Evolutionary conservation across 2,797 vertebrate species (phyloP).

Genomic region (Morelia viridis): DNA sequence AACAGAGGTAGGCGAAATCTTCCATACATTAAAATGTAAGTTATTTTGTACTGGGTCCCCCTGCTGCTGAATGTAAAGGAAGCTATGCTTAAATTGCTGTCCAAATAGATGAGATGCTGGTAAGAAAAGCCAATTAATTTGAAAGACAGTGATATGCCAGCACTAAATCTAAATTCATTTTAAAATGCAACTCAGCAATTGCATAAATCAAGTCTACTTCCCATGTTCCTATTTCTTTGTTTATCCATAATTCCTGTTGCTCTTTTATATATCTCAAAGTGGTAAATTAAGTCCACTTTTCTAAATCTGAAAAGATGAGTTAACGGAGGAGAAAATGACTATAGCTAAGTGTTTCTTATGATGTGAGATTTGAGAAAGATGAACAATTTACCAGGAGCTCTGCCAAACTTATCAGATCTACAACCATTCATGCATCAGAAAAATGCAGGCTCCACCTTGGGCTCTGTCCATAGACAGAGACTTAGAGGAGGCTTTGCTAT

Average conservation of each 20-base stretch:
- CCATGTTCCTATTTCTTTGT: background rate
- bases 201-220: background rate
- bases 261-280: background rate
- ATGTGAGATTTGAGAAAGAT: background rate
- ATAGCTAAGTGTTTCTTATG: background rate
- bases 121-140: constrained; percentile 62
- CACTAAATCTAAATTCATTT: constrained; percentile 53
- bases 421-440: background rate
- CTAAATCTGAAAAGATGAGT: background rate
- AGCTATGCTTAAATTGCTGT: constrained; percentile 47
- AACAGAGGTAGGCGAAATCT: background rate
- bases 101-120: constrained; percentile 58
- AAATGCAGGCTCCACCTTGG: background rate
- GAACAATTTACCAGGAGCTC: background rate
- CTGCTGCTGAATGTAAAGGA: constrained; percentile 21
- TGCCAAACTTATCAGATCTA: background rate
- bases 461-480: background rate
- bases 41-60: background rate
- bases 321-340: background rate
- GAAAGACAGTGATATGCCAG: constrained; percentile 57
- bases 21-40: background rate
- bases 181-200: constrained; percentile 59
- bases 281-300: too few relatives aligned
- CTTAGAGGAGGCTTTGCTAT: background rate
- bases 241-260: background rate